Evolutionary conservation across 2,888 invertebrate genomes (phyloP).

Genomic region (Corbicula japonica): DNA sequence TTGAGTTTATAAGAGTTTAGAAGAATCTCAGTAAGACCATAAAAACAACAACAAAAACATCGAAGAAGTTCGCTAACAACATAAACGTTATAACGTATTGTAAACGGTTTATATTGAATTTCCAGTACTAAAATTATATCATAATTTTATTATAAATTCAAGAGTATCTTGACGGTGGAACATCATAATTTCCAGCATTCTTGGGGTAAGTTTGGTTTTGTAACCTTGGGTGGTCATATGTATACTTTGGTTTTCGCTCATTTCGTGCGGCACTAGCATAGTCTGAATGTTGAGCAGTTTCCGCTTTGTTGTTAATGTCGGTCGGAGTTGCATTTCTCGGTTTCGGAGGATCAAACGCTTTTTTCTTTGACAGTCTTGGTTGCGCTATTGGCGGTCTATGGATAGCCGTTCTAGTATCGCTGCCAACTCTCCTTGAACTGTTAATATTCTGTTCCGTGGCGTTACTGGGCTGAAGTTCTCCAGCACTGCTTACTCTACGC

Average conservation of each 20-base stretch:
- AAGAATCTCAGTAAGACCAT: no score
- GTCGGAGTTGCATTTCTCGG: no score
- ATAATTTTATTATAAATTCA: no score
- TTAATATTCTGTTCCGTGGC: background rate
- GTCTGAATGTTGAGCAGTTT: background rate
- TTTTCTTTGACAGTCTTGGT: conserved; percentile 14
- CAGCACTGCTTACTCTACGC: background rate
- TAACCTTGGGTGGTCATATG: background rate
- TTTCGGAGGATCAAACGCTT: background rate
- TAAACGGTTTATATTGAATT: no score
- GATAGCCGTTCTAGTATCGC: no score
- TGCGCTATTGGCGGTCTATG: background rate
- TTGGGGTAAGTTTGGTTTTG: background rate
- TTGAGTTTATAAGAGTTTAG: no score
- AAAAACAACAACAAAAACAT: no score
- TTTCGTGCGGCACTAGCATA: background rate
- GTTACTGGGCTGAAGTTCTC: background rate
- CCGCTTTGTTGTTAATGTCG: background rate
- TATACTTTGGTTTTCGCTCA: background rate
- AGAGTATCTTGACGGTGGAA: no score
- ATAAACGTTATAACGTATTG: no score
- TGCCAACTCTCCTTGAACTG: conserved; percentile 1
- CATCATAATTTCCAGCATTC: no score
- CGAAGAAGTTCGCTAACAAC: no score
- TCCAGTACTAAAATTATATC: no score